phyloP scores from a whole-genome alignment of 1,140 invertebrate genomes.

The Camponotus vicinus region DNA sequence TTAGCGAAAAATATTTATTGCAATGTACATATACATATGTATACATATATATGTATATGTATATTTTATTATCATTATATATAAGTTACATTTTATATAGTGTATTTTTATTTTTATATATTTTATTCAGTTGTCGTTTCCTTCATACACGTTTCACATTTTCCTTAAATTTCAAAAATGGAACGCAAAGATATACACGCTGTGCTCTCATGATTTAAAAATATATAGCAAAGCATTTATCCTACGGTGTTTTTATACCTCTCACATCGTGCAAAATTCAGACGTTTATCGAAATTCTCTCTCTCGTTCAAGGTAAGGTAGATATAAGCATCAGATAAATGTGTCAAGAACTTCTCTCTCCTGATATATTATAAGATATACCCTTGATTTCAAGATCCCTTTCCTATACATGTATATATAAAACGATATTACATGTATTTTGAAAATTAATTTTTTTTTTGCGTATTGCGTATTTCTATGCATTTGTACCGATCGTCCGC shows the following conservation, averaged over 20 bases:
- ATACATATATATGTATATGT: not conserved
- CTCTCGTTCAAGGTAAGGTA: not conserved
- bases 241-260: not conserved
- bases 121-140: not conserved
- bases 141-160: not conserved
- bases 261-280: not conserved
- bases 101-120: constrained; percentile 4
- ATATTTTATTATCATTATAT: constrained; percentile 25
- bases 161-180: constrained; percentile 10
- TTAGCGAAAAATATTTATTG: not conserved
- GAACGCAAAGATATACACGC: not conserved
- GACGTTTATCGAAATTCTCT: not conserved
- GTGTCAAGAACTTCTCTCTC: not conserved
- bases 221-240: constrained; percentile 28
- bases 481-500: not conserved
- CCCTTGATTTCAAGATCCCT: not conserved
- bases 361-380: not conserved
- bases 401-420: not conserved
- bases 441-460: not conserved
- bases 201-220: not conserved
- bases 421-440: not conserved
- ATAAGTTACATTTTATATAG: not conserved
- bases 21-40: not conserved
- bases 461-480: not conserved
- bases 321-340: not conserved